Percentiles rank a stretch among this genome's conserved stretches.
phyloP scores from a whole-genome alignment of 2,797 vertebrate genomes.

The Rhinoraja longicauda region DNA sequence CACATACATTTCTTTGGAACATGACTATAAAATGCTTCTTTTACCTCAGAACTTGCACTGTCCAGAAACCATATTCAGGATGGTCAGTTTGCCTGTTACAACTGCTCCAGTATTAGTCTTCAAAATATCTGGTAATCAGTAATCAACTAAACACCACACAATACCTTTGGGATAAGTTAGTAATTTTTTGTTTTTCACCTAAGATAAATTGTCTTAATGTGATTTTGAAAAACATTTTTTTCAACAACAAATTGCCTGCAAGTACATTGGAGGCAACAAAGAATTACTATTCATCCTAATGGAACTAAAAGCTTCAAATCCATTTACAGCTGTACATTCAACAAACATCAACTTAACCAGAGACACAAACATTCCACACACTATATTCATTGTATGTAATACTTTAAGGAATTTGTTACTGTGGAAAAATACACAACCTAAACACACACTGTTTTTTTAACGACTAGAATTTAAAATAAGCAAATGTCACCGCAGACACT shows the following conservation, averaged over 20 bases:
- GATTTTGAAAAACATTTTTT: background rate
- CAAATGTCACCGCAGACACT: background rate
- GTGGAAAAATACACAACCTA: conserved; percentile 9
- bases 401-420: background rate
- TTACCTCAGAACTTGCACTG: background rate
- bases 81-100: background rate
- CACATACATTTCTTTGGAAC: background rate
- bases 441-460: background rate
- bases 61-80: background rate
- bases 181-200: background rate
- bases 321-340: background rate
- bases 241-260: background rate
- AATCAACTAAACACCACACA: background rate
- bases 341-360: conserved; percentile 19
- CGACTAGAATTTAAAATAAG: background rate
- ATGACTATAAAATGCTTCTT: background rate
- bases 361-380: background rate
- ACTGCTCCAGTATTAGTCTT: background rate
- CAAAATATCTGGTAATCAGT: background rate
- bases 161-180: background rate
- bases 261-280: background rate
- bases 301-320: background rate
- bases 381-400: background rate
- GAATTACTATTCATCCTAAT: background rate
- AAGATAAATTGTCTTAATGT: background rate